Evolutionary conservation across 2,797 vertebrate genomes (phyloP).

Genomic region (Sphaeramia orbicularis): DNA sequence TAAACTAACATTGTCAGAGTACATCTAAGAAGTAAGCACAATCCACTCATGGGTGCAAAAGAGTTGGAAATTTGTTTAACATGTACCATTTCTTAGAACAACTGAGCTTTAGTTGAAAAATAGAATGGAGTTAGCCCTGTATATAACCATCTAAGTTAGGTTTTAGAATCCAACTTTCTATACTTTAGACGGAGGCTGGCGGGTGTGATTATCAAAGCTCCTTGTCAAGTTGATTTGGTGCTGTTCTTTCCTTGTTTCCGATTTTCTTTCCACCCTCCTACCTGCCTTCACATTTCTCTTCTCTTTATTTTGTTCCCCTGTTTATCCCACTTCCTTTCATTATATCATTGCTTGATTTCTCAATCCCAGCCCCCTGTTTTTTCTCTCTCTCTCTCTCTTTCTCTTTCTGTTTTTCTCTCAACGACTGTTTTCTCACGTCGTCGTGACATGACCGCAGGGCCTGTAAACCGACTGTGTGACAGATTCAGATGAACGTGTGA

Average conservation of each 20-base stretch:
- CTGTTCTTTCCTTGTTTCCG: conserved; percentile 31
- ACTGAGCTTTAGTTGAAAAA: conserved; percentile 9
- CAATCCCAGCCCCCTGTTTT: conserved; percentile 38
- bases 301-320: conserved; percentile 49
- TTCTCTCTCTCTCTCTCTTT: conserved; percentile 40
- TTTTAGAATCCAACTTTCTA: conserved; percentile 26
- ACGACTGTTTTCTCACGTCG: conserved; percentile 62
- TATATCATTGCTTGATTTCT: conserved; percentile 62
- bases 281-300: conserved; percentile 37
- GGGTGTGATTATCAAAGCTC: conserved; percentile 35
- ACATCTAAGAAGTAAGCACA: neutral
- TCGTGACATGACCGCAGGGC: conserved; percentile 68
- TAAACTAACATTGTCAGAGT: neutral
- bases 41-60: conserved; percentile 1
- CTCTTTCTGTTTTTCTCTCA: conserved; percentile 51
- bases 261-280: conserved; percentile 33
- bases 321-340: conserved; percentile 64
- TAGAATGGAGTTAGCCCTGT: neutral
- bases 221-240: conserved; percentile 51
- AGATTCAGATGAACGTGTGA: conserved; percentile 70
- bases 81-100: conserved; percentile 3
- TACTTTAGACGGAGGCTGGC: conserved; percentile 40
- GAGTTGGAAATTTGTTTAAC: conserved; percentile 1
- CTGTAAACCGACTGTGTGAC: conserved; percentile 68
- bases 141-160: conserved; percentile 19